Conservation (phyloP, 2,888 invertebrate genomes). For the Eristalis pertinax region DNA sequence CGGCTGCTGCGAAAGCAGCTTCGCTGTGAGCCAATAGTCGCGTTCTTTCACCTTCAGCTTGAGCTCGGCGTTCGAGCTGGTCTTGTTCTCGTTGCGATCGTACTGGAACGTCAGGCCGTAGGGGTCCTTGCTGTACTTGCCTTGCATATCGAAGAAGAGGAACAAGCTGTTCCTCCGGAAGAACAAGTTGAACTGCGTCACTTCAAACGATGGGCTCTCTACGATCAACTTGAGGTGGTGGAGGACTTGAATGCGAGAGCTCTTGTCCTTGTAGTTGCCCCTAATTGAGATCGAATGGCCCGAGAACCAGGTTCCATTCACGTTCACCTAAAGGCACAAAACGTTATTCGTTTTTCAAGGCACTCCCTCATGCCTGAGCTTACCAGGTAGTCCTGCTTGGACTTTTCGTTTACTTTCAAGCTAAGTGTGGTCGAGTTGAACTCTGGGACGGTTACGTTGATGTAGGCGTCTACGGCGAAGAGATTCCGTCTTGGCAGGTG, state of each 20-base stretch:
- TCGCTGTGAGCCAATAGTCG: constrained; percentile 86
- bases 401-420: constrained; percentile 86
- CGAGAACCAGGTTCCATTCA: constrained; percentile 90
- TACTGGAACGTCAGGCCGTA: constrained; percentile 87
- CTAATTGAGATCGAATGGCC: constrained; percentile 85
- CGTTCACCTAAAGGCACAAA: constrained; percentile 84
- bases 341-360: not conserved
- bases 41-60: constrained; percentile 84
- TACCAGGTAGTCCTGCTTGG: constrained; percentile 87
- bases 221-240: constrained; percentile 87
- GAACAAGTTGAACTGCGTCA: constrained; percentile 85
- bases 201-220: constrained; percentile 88
- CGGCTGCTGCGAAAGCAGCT: constrained; percentile 85
- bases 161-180: constrained; percentile 87
- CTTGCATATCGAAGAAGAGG: constrained; percentile 86
- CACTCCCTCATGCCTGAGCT: constrained; percentile 72
- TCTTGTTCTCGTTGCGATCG: constrained; percentile 83
- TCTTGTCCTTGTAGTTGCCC: constrained; percentile 89
- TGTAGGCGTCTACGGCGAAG: constrained; percentile 86
- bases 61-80: constrained; percentile 86
- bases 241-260: constrained; percentile 85
- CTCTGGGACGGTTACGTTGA: constrained; percentile 89
- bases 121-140: constrained; percentile 84
- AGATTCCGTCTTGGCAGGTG: constrained; percentile 86
- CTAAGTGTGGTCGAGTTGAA: constrained; percentile 87